These are phyloP conservation scores for Poecile montanus DNA, from an alignment of 2,797 vertebrate species.

Conservation along the genomic window DNA sequence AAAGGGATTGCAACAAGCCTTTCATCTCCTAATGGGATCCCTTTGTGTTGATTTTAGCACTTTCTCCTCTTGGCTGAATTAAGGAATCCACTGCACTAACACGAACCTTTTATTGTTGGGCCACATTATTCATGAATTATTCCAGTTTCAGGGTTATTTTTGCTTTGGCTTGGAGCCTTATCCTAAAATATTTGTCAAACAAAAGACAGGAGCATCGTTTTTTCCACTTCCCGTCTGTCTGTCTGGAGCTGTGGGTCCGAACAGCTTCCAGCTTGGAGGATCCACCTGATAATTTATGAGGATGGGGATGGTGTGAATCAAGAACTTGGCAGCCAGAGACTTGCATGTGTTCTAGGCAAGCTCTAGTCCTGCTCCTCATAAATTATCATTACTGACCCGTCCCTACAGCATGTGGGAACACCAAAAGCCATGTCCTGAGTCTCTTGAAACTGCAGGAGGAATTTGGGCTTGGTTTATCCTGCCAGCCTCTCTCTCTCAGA, in stretches of 20 bases:
- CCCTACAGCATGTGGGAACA: background rate
- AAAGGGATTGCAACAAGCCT: conserved; percentile 1
- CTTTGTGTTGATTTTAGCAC: conserved; percentile 64
- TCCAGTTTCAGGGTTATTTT: conserved; percentile 27
- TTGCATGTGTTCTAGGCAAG: background rate
- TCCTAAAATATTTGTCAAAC: conserved; percentile 12
- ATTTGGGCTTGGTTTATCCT: background rate
- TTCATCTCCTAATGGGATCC: conserved; percentile 52
- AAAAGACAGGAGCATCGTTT: conserved; percentile 35
- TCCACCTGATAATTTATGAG: background rate
- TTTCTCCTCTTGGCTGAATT: conserved; percentile 45
- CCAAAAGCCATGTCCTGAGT: background rate
- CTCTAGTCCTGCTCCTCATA: background rate
- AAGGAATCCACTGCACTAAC: background rate
- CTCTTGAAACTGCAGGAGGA: background rate
- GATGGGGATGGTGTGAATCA: background rate
- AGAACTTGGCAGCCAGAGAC: background rate
- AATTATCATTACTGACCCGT: background rate
- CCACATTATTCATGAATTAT: conserved; percentile 27
- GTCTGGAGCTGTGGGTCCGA: conserved; percentile 7
- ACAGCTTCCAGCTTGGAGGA: background rate
- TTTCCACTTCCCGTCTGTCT: conserved; percentile 17
- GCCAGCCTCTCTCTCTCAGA: background rate
- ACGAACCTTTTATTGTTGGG: background rate
- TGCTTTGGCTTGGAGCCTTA: background rate